phyloP scores from a whole-genome alignment of 2,888 invertebrate species.

The Gasteruption jaculator region DNA sequence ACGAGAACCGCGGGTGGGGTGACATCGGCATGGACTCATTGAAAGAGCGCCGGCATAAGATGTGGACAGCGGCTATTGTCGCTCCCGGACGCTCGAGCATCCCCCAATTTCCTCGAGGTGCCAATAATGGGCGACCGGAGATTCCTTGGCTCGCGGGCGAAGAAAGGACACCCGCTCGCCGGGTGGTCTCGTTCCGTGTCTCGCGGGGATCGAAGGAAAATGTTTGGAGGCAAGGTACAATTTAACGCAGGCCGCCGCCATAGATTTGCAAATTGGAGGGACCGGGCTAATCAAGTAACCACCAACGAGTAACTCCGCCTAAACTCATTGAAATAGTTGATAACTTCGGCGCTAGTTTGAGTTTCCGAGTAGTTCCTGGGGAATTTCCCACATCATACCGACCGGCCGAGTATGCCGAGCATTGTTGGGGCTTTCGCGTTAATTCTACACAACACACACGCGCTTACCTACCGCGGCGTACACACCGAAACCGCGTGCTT shows the following conservation, averaged over 20 bases:
- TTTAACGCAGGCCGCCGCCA: no score
- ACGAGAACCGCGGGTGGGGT: no score
- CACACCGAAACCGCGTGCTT: no score
- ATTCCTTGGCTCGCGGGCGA: slow-evolving; percentile 16
- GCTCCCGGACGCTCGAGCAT: slow-evolving; percentile 6
- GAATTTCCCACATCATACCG: slow-evolving; percentile 38
- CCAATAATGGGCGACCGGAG: slow-evolving; percentile 15
- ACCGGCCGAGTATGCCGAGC: slow-evolving; percentile 30
- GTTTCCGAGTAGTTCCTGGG: slow-evolving; percentile 30
- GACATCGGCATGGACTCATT: no score
- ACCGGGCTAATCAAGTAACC: slow-evolving; percentile 40
- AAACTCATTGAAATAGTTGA: slow-evolving; percentile 45
- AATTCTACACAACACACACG: no score
- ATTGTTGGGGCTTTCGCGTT: slow-evolving; percentile 28
- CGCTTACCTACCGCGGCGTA: no score
- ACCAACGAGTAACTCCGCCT: slow-evolving; percentile 35
- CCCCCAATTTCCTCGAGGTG: slow-evolving; percentile 23
- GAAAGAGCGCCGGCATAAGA: no score
- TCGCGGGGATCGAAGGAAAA: slow-evolving; percentile 6
- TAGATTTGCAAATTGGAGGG: slow-evolving; percentile 41
- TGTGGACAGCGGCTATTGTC: no score
- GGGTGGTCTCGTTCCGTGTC: slow-evolving; percentile 19
- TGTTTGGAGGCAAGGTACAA: no score
- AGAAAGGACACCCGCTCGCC: slow-evolving; percentile 23
- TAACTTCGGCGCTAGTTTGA: slow-evolving; percentile 36